phyloP scores from a whole-genome alignment of 2,797 vertebrate species.

The Lithobates pipiens region DNA sequence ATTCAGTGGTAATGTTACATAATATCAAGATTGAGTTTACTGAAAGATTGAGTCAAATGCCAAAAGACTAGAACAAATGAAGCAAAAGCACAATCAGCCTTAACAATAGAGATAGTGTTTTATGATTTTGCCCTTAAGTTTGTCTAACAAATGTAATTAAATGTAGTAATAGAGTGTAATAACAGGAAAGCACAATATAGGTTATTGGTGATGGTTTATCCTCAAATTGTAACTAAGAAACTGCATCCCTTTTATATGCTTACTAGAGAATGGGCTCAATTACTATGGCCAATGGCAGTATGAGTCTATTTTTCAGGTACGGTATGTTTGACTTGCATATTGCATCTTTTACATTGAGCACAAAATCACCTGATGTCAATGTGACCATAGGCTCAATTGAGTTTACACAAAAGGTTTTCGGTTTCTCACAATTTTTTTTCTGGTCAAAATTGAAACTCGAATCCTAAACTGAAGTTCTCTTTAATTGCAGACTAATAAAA shows the following conservation, averaged over 20 bases:
- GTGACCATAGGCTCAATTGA: no score
- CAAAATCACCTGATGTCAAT: no score
- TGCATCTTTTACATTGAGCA: no score
- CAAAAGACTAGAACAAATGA: slow-evolving; percentile 16
- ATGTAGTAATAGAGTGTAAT: not conserved
- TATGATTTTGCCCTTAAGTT: not conserved
- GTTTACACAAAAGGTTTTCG: no score
- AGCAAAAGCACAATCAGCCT: slow-evolving; percentile 13
- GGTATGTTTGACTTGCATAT: no score
- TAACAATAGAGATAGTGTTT: slow-evolving; percentile 30
- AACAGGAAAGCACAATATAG: not conserved
- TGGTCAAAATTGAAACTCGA: no score
- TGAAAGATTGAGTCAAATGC: slow-evolving; percentile 39
- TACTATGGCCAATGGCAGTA: no score
- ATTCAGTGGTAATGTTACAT: slow-evolving; percentile 38
- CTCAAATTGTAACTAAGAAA: not conserved
- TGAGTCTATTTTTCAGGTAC: no score
- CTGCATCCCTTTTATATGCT: not conserved
- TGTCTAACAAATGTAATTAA: not conserved
- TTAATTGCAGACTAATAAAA: no score
- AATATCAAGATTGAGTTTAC: slow-evolving; percentile 14
- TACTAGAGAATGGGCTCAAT: no score
- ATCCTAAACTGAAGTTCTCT: no score
- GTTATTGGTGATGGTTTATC: not conserved
- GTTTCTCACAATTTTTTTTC: no score